These are phyloP conservation scores for Sebastes steindachneri DNA, from an alignment of 2,797 vertebrate species.

Conservation along the genomic window DNA sequence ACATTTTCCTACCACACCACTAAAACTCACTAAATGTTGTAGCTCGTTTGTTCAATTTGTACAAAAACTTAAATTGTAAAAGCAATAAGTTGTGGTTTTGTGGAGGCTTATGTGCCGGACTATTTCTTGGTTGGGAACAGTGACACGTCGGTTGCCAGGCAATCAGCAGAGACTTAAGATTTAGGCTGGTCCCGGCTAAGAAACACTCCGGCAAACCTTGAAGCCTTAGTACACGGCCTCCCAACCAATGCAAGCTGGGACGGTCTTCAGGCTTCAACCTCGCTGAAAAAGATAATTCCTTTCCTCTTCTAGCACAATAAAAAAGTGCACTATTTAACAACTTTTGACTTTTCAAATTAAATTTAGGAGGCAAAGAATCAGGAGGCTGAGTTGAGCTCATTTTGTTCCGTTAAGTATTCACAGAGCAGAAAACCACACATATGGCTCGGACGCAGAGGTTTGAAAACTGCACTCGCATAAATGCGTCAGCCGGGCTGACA, in stretches of 20 bases:
- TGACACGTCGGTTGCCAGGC: not conserved
- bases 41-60: not conserved
- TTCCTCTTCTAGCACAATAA: not conserved
- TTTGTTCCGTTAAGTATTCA: constrained; percentile 56
- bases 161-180: not conserved
- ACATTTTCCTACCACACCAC: not conserved
- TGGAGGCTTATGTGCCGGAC: not conserved
- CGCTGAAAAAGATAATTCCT: not conserved
- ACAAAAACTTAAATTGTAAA: not conserved
- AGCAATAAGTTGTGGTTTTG: not conserved
- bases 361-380: constrained; percentile 21
- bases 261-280: not conserved
- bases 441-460: constrained; percentile 31
- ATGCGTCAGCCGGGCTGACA: constrained; percentile 56
- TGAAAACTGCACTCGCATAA: constrained; percentile 37
- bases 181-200: not conserved
- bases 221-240: not conserved
- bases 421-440: constrained; percentile 52
- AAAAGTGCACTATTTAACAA: not conserved
- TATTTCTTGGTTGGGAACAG: not conserved
- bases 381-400: constrained; percentile 42
- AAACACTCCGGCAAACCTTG: not conserved
- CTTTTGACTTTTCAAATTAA: constrained; percentile 17
- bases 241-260: not conserved
- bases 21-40: not conserved